Evolutionary conservation across 1,140 invertebrate species (phyloP).

Genomic region (Drosophila grimshawi): DNA sequence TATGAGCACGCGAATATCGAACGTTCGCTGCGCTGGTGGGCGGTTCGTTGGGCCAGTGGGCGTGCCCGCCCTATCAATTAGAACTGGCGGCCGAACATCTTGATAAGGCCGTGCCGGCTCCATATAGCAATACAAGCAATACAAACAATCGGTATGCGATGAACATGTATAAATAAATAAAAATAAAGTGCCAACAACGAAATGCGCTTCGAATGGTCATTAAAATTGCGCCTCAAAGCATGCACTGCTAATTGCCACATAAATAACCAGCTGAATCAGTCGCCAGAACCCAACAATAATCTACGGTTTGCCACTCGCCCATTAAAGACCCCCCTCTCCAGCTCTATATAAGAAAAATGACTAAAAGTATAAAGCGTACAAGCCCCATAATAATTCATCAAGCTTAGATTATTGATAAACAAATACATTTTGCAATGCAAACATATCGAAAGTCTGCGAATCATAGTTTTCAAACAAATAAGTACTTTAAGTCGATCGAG

Average conservation of each 20-base stretch:
- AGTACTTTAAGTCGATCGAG: too few relatives aligned
- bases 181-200: constrained; percentile 78
- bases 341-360: too few relatives aligned
- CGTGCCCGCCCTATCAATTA: constrained; percentile 80
- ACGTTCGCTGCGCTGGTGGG: constrained; percentile 40
- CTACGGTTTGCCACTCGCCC: constrained; percentile 12
- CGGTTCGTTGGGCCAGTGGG: constrained; percentile 31
- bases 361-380: constrained; percentile 13
- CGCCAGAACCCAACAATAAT: background rate
- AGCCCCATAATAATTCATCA: constrained; percentile 44
- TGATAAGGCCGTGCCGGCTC: constrained; percentile 58
- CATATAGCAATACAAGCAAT: constrained; percentile 11
- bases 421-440: constrained; percentile 39
- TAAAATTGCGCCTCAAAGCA: constrained; percentile 70
- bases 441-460: background rate
- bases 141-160: constrained; percentile 42
- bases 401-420: constrained; percentile 55
- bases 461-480: too few relatives aligned
- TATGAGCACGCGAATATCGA: constrained; percentile 81
- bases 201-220: constrained; percentile 80
- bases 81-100: constrained; percentile 76
- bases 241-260: constrained; percentile 77
- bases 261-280: constrained; percentile 65
- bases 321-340: background rate
- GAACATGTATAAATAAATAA: constrained; percentile 65